phyloP scores from a whole-genome alignment of 2,888 invertebrate species.

The Neoascia interrupta region DNA sequence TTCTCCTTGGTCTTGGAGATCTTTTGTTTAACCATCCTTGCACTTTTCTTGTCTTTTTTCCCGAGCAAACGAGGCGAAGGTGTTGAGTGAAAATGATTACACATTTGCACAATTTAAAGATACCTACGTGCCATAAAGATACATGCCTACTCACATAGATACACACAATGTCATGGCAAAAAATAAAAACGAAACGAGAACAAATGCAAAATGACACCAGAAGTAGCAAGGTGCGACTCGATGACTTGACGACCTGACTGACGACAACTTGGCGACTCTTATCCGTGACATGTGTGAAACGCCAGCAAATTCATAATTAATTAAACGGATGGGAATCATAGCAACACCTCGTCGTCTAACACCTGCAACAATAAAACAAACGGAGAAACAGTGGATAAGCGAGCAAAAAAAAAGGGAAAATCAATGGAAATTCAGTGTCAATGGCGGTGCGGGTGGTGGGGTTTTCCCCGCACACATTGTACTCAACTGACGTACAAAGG shows the following conservation, averaged over 20 bases:
- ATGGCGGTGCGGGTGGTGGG: constrained; percentile 32
- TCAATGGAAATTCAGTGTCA: constrained; percentile 69
- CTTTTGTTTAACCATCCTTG: constrained; percentile 41
- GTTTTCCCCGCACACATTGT: constrained; percentile 15
- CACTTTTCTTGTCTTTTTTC: constrained; percentile 35
- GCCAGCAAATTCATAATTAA: constrained; percentile 69
- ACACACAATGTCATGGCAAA: background rate
- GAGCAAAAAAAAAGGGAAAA: constrained; percentile 45
- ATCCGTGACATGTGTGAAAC: constrained; percentile 68
- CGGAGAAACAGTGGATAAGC: constrained; percentile 14
- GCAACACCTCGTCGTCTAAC: constrained; percentile 68
- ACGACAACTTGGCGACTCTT: constrained; percentile 65
- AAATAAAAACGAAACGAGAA: background rate
- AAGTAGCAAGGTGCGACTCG: constrained; percentile 55
- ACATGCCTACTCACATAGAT: constrained; percentile 27
- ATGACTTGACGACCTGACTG: constrained; percentile 44
- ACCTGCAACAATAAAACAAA: constrained; percentile 66
- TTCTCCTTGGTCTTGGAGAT: background rate
- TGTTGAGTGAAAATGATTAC: constrained; percentile 72
- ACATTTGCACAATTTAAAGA: constrained; percentile 73
- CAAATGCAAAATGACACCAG: constrained; percentile 56
- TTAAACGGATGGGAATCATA: constrained; percentile 69
- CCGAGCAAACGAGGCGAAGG: constrained; percentile 63
- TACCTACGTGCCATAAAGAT: constrained; percentile 70
- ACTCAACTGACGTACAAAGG: too few relatives aligned